Percentiles rank a stretch among this genome's conserved stretches.
Evolutionary conservation across 2,113 vertebrate genomes (phyloP).

Genomic region (Elephas maximus): DNA sequence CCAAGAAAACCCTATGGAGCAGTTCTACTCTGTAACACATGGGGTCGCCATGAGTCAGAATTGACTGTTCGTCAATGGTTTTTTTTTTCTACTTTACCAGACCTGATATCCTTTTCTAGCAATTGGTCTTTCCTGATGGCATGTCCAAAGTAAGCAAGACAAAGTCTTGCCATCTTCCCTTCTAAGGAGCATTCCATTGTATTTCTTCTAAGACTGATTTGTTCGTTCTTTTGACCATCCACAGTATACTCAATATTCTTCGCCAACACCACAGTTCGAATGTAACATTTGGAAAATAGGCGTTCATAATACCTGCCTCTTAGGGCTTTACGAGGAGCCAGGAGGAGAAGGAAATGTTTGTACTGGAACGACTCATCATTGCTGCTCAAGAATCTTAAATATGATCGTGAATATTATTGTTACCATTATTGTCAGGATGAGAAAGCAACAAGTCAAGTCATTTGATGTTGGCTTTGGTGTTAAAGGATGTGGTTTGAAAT

Average conservation of each 20-base stretch:
- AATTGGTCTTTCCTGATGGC: neutral
- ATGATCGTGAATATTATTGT: neutral
- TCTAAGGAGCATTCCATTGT: neutral
- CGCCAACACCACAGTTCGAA: neutral
- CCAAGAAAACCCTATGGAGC: neutral
- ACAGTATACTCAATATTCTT: neutral
- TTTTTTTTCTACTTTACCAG: neutral
- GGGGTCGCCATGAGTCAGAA: neutral
- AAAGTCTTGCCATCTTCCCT: neutral
- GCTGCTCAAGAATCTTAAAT: neutral
- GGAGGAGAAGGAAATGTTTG: neutral
- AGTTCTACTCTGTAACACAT: neutral
- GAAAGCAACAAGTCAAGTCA: neutral
- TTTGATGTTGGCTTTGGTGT: neutral
- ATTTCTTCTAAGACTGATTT: neutral
- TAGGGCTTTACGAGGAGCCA: neutral
- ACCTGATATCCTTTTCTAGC: neutral
- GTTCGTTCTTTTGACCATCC: neutral
- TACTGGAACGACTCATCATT: rapidly evolving
- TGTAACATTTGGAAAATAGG: neutral
- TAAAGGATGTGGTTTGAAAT: constrained; percentile 55
- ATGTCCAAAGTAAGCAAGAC: neutral
- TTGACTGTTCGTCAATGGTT: neutral
- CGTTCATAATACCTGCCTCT: rapidly evolving
- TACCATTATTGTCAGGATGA: neutral